Conservation (phyloP, 37 sponge, comb jelly and placozoan genomes). For the Beroe forskalii region DNA sequence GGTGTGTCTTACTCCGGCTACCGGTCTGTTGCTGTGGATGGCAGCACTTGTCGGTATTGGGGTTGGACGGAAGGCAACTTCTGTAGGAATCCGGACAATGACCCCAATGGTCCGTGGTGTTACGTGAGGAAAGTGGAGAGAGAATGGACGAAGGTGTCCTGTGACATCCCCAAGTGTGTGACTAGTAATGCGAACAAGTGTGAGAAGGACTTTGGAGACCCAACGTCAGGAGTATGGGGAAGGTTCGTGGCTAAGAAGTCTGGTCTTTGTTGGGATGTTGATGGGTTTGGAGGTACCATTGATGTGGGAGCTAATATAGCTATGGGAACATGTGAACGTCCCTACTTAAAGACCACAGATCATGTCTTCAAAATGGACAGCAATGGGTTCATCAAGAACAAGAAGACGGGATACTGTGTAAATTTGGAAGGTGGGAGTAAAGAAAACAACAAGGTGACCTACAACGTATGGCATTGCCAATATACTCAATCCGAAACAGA, state of each 20-base stretch:
- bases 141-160: conserved; percentile 42
- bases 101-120: conserved; percentile 62
- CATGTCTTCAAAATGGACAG: conserved; percentile 47
- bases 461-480: conserved; percentile 34
- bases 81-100: conserved; percentile 62
- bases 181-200: background rate
- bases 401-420: background rate
- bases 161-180: conserved; percentile 50
- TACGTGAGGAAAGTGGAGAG: background rate
- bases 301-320: background rate
- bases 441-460: background rate
- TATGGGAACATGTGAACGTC: background rate
- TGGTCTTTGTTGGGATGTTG: conserved; percentile 30
- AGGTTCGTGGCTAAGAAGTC: conserved; percentile 2
- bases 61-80: background rate
- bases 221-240: conserved; percentile 37
- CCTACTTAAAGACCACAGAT: background rate
- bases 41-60: background rate
- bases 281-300: background rate
- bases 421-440: background rate
- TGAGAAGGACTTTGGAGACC: conserved; percentile 13
- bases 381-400: conserved; percentile 8
- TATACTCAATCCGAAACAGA: background rate
- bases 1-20: conserved; percentile 53
- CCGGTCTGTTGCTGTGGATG: background rate